A percentile compares a stretch with the other conserved stretches of the same genome.
These are phyloP conservation scores for Augiades crinisus DNA, from an alignment of 2,888 invertebrate genomes.

Conservation along the genomic window DNA sequence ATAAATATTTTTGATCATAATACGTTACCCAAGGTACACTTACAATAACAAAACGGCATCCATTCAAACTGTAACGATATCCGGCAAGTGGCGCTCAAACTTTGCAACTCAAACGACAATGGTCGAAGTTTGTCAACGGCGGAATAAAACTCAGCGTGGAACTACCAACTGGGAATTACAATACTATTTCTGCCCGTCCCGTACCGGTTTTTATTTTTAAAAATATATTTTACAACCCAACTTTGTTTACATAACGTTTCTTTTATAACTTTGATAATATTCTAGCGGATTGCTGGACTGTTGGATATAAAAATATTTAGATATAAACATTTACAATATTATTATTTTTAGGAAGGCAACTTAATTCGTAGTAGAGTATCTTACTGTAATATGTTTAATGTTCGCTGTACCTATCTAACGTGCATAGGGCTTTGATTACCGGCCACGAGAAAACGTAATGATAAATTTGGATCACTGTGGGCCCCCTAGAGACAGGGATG, in stretches of 20 bases:
- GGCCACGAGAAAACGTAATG: no score
- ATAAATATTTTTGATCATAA: neutral
- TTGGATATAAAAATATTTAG: no score
- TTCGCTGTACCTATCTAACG: no score
- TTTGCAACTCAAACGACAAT: conserved; percentile 12
- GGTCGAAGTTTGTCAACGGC: conserved; percentile 18
- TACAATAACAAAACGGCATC: neutral
- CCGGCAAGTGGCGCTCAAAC: conserved; percentile 19
- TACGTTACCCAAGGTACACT: neutral
- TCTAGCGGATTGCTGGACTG: no score
- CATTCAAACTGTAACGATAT: conserved; percentile 10
- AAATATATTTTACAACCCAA: conserved; percentile 2
- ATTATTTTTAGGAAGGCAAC: no score
- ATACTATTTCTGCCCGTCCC: neutral
- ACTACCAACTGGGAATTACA: conserved; percentile 18
- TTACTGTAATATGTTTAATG: no score
- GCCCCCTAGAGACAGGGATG: no score
- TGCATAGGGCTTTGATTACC: no score
- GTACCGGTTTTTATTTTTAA: conserved; percentile 1
- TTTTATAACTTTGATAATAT: no score
- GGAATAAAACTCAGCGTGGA: conserved; percentile 11
- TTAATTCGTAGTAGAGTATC: no score
- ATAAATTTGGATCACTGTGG: no score
- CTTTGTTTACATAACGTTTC: neutral
- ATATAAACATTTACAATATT: no score